Evolutionary conservation across 2,797 vertebrate species (phyloP), one percentile per base, ranked within the genome.

Genomic region (Heteromormyrus szaboi): DNA sequence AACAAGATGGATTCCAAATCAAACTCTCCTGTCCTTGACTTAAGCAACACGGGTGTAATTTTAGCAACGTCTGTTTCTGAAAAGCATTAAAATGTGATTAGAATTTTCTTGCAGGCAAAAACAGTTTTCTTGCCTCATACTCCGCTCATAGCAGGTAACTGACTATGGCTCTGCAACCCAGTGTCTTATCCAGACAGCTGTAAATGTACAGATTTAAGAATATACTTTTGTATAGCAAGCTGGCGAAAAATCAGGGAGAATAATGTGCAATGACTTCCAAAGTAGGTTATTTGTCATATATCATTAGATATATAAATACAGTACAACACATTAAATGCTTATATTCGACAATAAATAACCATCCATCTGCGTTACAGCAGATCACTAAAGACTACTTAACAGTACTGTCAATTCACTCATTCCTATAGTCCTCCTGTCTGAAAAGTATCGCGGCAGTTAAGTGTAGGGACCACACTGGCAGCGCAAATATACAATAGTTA

Each of bases 1-100:
- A 96, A 96, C 86, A 97, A 91, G 89, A 97, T 96, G 0, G 96
- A 97, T 89, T 97, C 96, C 93, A 97, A 91, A 90, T 97, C 96
- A 68, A 97, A 97, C 91, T 97, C 96, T 62, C 96, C 96, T 0
- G 96, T 95, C 3, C 93, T 95, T 2, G 95, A 96, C 90, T 97
- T 97, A 79, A 97, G 95, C 90, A 96, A 93, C 54, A 91, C 92
- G 0, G 93, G 91, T 0, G 94, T 95, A 44, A 97, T 93, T 93
- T 94, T 96, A 53, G 95, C 93, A 85, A 90, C 92, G 41, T 96
- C 95, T 68, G 91, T 92, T 89, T 96, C 96, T 97, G 93, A 79
- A 93, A 91, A 62, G 90, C 87, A 54, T 4, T 91, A 79, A 88
- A 33, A 72, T 72, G 65, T 72, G 4, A 37, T 72, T 14, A 33